A percentile compares a stretch with the other conserved stretches of the same genome.
Evolutionary conservation across 2,113 vertebrate genomes (phyloP).

Genomic region (Ammodytes dubius): DNA sequence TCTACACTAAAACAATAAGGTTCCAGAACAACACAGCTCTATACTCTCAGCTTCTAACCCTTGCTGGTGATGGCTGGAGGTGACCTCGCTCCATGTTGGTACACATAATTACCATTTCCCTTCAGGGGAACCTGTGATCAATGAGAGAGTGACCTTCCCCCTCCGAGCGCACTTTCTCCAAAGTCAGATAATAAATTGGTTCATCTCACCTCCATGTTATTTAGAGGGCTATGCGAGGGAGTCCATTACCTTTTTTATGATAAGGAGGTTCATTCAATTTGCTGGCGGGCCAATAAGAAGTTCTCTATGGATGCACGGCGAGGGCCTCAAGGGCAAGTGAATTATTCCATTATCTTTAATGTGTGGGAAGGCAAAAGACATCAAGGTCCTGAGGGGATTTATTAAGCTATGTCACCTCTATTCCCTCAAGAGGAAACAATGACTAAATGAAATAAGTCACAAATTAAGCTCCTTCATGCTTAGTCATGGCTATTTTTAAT

Average conservation of each 20-base stretch:
- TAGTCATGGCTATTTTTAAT: not conserved
- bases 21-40: not conserved
- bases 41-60: slow-evolving; percentile 7
- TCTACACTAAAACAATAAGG: slow-evolving; percentile 18
- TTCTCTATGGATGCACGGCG: slow-evolving; percentile 54
- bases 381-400: slow-evolving; percentile 62
- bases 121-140: slow-evolving; percentile 66
- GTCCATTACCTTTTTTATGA: slow-evolving; percentile 83
- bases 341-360: slow-evolving; percentile 81
- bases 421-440: slow-evolving; percentile 37
- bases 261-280: slow-evolving; percentile 82
- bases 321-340: slow-evolving; percentile 79
- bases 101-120: slow-evolving; percentile 75
- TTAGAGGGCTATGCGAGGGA: slow-evolving; percentile 76
- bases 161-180: slow-evolving; percentile 45
- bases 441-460: slow-evolving; percentile 30
- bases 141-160: slow-evolving; percentile 76
- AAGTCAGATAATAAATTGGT: slow-evolving; percentile 78
- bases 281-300: slow-evolving; percentile 68
- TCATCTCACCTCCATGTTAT: slow-evolving; percentile 77
- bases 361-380: slow-evolving; percentile 54
- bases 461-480: not conserved
- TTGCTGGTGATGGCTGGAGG: slow-evolving; percentile 37
- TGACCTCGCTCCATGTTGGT: slow-evolving; percentile 62
- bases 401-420: slow-evolving; percentile 58